These are phyloP conservation scores for Pipa parva DNA, from an alignment of 2,113 vertebrate genomes.

Conservation along the genomic window DNA sequence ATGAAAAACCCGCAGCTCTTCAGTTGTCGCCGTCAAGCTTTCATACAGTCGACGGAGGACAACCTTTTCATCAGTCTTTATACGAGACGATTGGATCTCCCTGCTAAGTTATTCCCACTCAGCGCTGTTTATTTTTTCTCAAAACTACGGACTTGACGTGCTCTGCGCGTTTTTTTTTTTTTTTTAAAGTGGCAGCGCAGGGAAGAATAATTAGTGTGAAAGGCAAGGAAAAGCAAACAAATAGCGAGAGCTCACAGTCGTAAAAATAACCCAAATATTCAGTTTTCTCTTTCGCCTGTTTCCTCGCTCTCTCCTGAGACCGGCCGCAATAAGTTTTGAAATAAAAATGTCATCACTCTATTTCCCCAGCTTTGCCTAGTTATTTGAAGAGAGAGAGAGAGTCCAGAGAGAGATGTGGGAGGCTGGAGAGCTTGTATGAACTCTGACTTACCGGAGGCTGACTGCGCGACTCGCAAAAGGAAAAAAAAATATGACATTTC, in stretches of 20 bases:
- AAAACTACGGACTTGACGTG: neutral
- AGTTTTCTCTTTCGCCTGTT: no score
- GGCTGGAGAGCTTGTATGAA: slow-evolving; percentile 6
- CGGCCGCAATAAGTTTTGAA: slow-evolving; percentile 13
- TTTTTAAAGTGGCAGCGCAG: neutral
- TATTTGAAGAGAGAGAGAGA: slow-evolving; percentile 8
- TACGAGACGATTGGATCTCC: neutral
- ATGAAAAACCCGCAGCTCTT: no score
- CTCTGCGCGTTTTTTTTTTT: no score
- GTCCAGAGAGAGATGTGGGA: slow-evolving; percentile 10
- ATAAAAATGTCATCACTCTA: slow-evolving; percentile 41
- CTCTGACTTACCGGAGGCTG: slow-evolving; percentile 17
- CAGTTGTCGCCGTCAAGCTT: no score
- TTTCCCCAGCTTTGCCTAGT: slow-evolving; percentile 23
- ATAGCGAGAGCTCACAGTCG: slow-evolving; percentile 18
- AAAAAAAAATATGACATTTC: slow-evolving; percentile 34
- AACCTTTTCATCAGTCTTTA: no score
- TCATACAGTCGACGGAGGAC: neutral
- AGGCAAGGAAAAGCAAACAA: slow-evolving; percentile 11
- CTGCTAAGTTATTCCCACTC: neutral
- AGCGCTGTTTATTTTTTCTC: slow-evolving; percentile 5
- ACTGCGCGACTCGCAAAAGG: slow-evolving; percentile 12
- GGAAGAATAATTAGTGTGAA: slow-evolving; percentile 17
- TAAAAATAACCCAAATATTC: slow-evolving; percentile 41
- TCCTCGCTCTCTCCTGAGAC: slow-evolving; percentile 22